phyloP scores from a whole-genome alignment of 1,140 invertebrate species.

The Battus philenor region DNA sequence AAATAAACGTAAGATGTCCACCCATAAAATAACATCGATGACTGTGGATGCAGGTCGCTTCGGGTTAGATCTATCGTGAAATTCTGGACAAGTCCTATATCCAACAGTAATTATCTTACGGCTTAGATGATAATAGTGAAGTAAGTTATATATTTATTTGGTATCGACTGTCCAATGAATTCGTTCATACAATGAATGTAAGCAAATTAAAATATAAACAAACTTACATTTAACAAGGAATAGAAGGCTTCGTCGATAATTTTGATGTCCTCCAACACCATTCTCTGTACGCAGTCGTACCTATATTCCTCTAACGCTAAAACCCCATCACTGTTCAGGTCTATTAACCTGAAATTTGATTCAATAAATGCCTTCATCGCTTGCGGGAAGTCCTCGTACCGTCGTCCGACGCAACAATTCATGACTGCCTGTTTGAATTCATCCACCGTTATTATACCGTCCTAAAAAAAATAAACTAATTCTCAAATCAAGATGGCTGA shows the following conservation, averaged over 20 bases:
- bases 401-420: conserved; percentile 86
- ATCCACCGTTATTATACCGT: conserved; percentile 86
- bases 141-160: not conserved
- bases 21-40: no score
- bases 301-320: conserved; percentile 87
- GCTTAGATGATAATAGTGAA: not conserved
- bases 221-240: conserved; percentile 84
- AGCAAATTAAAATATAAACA: not conserved
- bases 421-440: conserved; percentile 90
- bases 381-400: conserved; percentile 87
- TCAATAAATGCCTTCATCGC: conserved; percentile 90
- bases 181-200: not conserved
- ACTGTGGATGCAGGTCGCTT: no score
- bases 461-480: conserved; percentile 75
- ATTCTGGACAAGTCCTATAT: no score
- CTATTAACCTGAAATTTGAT: conserved; percentile 87
- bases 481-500: conserved; percentile 17
- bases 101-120: no score
- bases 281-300: conserved; percentile 87
- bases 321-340: conserved; percentile 87
- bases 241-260: conserved; percentile 86
- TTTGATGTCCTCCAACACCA: conserved; percentile 85
- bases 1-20: no score
- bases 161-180: not conserved
- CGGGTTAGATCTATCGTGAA: no score